phyloP scores from a whole-genome alignment of 2,888 invertebrate species.

The Drosophila picticornis region DNA sequence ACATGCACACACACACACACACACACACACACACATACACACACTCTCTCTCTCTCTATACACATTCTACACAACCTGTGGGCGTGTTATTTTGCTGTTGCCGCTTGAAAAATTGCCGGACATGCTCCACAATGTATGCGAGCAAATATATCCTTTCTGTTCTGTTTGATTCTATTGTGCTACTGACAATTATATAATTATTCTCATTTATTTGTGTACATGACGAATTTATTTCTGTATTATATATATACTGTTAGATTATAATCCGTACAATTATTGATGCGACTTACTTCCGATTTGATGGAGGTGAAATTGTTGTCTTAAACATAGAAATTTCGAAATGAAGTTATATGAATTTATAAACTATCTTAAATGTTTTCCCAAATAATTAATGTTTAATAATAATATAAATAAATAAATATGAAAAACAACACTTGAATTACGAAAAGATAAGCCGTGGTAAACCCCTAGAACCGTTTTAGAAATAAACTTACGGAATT shows the following conservation, averaged over 20 bases:
- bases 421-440: background rate
- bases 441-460: background rate
- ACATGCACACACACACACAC: constrained; percentile 33
- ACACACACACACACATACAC: constrained; percentile 23
- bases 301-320: background rate
- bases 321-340: too few relatives aligned
- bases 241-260: background rate
- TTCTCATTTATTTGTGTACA: background rate
- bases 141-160: constrained; percentile 9
- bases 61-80: constrained; percentile 6
- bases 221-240: background rate
- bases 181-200: background rate
- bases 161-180: constrained; percentile 10
- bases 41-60: background rate
- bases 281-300: background rate
- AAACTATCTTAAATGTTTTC: background rate
- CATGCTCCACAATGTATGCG: constrained; percentile 41
- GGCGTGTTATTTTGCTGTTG: constrained; percentile 6
- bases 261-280: background rate
- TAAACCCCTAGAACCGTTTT: background rate
- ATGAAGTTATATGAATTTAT: background rate
- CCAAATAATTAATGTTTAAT: background rate
- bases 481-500: background rate
- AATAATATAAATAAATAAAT: background rate
- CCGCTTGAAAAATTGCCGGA: constrained; percentile 33